phyloP scores from a whole-genome alignment of 1,140 invertebrate genomes.

The Nomia melanderi region DNA sequence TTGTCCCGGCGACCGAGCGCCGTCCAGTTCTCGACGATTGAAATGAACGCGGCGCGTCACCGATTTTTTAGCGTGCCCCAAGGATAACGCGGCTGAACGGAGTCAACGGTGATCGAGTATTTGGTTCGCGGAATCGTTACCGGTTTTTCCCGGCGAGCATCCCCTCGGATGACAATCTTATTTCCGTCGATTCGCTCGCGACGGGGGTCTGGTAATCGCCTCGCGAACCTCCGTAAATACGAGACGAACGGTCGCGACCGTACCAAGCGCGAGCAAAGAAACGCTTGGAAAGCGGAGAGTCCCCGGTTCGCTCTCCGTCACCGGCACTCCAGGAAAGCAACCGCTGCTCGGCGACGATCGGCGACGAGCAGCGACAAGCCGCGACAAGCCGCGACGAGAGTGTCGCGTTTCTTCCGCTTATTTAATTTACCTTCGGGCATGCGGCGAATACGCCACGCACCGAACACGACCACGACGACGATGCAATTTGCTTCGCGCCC shows the following conservation, averaged over 20 bases:
- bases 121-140: not conserved
- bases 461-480: slow-evolving; percentile 2
- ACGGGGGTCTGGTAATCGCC: not conserved
- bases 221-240: too few species aligned
- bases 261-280: slow-evolving; percentile 10
- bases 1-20: not conserved
- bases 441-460: slow-evolving; percentile 20
- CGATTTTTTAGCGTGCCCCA: too few species aligned
- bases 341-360: not conserved
- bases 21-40: too few species aligned
- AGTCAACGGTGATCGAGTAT: too few species aligned
- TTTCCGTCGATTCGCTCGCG: slow-evolving; percentile 20
- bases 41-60: too few species aligned
- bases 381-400: slow-evolving; percentile 23
- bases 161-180: slow-evolving; percentile 15
- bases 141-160: not conserved
- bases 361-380: not conserved
- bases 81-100: too few species aligned
- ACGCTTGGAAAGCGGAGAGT: not conserved
- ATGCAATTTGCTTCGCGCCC: slow-evolving; percentile 19
- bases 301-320: slow-evolving; percentile 24
- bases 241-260: slow-evolving; percentile 1
- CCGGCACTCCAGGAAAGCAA: slow-evolving; percentile 47
- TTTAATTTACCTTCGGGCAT: slow-evolving; percentile 42
- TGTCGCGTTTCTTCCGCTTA: slow-evolving; percentile 36